Evolutionary conservation across 2,888 invertebrate genomes (phyloP), one percentile per base, ranked within the genome.

Genomic region (Saturnia pavonia): DNA sequence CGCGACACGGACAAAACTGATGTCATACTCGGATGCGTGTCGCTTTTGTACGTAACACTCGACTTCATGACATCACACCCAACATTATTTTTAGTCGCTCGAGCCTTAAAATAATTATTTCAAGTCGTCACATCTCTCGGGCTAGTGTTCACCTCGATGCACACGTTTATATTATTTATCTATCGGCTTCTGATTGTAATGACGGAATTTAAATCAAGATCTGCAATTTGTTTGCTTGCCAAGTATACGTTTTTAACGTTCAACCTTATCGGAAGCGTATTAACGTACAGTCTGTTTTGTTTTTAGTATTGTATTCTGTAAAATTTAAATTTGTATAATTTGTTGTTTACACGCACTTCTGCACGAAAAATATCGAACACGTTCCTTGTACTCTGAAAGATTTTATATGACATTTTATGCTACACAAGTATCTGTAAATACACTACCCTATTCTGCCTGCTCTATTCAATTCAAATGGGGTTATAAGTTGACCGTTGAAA

Each of bases 51-150:
- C 90, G 92, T 89, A 90, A 91, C 89, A 89, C 87, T 79, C 81
- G 79, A 80, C 86, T 88, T 88, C 84, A 89, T 92, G 92, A 92
- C 92, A 92, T 92, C 92, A 92, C 91, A 91, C 83, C 78, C 82
- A 78, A 84, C 85, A 87, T 88, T 91, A 92, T 91, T 88, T 89
- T 91, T 90, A 88, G 89, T 83, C 82, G 88, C 86, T 88, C 87
- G 83, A 87, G 84, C 90, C 89, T 89, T 88, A 87, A 89, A 90
- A 90, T 90, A 90, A 90, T 89, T 88, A 88, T 86, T 83, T 80
- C 80, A 80, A 84, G 80, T 85, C 88, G 86, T 86, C 86, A 85
- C 82, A 82, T 82, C 79, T 78, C 78, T 72, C 81, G 77, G 81
- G 34, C n/a, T 83, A 72, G 75, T 80, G 79, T 84, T 80, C 83